Evolutionary conservation across 2,888 invertebrate species (phyloP), one percentile per base, ranked within the genome.

Genomic region (Ditula angustiorana): DNA sequence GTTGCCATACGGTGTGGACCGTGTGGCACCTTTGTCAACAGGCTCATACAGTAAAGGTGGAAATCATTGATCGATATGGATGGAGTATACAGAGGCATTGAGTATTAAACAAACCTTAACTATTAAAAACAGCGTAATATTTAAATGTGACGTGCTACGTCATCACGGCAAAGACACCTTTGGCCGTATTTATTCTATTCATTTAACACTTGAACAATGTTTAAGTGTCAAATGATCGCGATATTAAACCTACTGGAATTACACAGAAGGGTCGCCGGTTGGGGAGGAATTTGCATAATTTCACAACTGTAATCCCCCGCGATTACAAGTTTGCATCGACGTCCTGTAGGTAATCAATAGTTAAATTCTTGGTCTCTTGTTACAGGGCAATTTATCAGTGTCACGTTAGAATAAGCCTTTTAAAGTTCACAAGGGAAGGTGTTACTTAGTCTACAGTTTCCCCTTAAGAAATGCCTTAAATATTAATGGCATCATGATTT

Each of bases 201-300:
- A 63, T 58, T 58, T 26, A 58, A 57, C 50, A 52, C 57, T 41
- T 19, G 33, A 58, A 58, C 63, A 63, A 44, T 57, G 57, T 19
- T 63, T 44, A 63, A 58, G 50, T 44, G 63, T 58, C 44, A 58
- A 63, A 63, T 33, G 63, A 63, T 52, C 50, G 33, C 21, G 24
- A 44, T 63, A 58, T 58, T 58, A 63, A 63, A 46, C 50, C 33
- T 58, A 16, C 19, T 11, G 33, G 56, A 46, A 64, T 68, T 71
- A 67, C 57, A 49, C 56, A 24, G 47, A 70, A 63, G 61, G 67
- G 71, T 64, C 58, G 67, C 57, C 62, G 63, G 68, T 68, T 57
- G 50, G 66, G 62, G 57, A 58, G 47, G 62, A 61, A 77, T 81
- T 76, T 77, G 69, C 80, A 81, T 81, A 81, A 79, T 80, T 78